Base-by-base conservation (phyloP, 2,888 invertebrate genomes). In the Meiosimyza platycephala region DNA sequence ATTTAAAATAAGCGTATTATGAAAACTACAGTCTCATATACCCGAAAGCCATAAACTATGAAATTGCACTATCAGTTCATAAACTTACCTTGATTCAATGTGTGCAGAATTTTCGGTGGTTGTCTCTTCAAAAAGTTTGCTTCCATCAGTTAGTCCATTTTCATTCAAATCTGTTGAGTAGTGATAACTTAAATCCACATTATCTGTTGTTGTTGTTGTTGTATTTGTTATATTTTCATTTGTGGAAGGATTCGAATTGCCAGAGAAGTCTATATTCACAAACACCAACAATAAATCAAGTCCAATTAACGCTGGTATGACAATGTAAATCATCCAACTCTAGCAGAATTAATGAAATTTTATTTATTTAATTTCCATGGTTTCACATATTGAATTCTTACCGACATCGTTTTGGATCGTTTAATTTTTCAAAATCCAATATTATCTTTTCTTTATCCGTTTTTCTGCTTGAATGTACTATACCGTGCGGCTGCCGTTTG, bases 291-390 rank as follows among this genome's bases (percentile, higher is more conserved):
- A 52, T 5, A 84, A 63, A 0, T 79, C 76, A 67, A 85, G 85
- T 0, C 69, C 78, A 12, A 78, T 65, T 7, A 79, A 67, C 5
- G 77, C 73, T 1, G 82, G 78, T 15, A 80, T 48, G 3, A 80
- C 64, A 6, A 84, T 75, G 50, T 77, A 85, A 15, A 81, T 83
- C 3, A 83, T 65, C 85, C 85, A 85, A 6, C 78, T n/a, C n/a
- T n/a, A n/a, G n/a, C n/a, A n/a, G n/a, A n/a, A 79, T 13, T 59
- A 66, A 28, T 50, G 28, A 28, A 28, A 3, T 40, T 7, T 40
- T 40, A 5, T 40, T 40, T 40, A 9, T 40, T 3, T 33, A 11
- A n/a, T n/a, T n/a, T 47, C 50, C 6, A 63, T 22, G 7, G n/a
- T n/a, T n/a, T n/a, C n/a, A 15, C 11, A 59, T 28, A n/a, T n/a